Percentiles rank a stretch among this genome's conserved stretches.
Conservation (phyloP, 2,888 invertebrate species). For the Amphipyra tragopoginis region DNA sequence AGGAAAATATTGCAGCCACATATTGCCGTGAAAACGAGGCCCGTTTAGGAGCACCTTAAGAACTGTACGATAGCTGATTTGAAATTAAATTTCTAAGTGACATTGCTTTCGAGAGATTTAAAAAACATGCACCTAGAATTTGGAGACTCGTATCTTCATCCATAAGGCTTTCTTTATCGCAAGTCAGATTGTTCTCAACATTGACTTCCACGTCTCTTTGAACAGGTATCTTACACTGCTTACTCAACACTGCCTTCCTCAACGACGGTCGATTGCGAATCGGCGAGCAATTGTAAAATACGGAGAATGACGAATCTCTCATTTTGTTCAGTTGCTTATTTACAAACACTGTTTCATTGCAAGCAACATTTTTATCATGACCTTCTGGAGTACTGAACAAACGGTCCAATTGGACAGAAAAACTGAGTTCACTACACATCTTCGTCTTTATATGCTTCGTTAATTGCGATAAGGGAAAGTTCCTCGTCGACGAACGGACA, state of each 20-base stretch:
- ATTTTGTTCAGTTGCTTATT: constrained; percentile 60
- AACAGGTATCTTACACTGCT: constrained; percentile 61
- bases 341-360: constrained; percentile 37
- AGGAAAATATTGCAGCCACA: too few species aligned
- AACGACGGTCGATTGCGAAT: constrained; percentile 75
- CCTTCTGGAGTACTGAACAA: constrained; percentile 68
- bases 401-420: constrained; percentile 79
- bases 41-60: too few species aligned
- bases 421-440: constrained; percentile 76
- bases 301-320: constrained; percentile 67
- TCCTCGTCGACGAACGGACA: constrained; percentile 72
- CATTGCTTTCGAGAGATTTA: too few species aligned
- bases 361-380: constrained; percentile 49
- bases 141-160: constrained; percentile 79
- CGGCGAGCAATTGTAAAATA: constrained; percentile 77
- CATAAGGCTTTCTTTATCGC: constrained; percentile 65
- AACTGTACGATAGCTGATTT: too few species aligned
- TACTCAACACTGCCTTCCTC: constrained; percentile 76
- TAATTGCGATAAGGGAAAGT: constrained; percentile 73
- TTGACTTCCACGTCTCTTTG: constrained; percentile 47
- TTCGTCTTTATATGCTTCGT: constrained; percentile 75
- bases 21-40: too few species aligned
- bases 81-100: too few species aligned
- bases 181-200: constrained; percentile 37
- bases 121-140: constrained; percentile 74